A percentile compares a stretch with the other conserved stretches of the same genome.
phyloP scores from a whole-genome alignment of 2,888 invertebrate species.

The Alsophila aescularia region DNA sequence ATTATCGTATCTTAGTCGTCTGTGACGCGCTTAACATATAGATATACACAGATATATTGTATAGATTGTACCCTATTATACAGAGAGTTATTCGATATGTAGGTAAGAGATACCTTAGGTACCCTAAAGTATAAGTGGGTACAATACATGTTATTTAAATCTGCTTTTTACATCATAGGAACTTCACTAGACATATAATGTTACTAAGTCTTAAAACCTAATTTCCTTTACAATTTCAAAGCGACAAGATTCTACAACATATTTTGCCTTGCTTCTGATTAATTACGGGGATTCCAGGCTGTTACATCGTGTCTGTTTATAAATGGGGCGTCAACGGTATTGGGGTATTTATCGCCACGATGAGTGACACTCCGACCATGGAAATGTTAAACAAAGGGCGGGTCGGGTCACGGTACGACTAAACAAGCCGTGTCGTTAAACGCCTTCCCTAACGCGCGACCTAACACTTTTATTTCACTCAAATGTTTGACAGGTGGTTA shows the following conservation, averaged over 20 bases:
- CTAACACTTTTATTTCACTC: slow-evolving; percentile 20
- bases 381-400: slow-evolving; percentile 32
- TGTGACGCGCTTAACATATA: no score
- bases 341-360: slow-evolving; percentile 15
- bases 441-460: slow-evolving; percentile 11
- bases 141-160: no score
- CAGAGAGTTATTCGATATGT: no score
- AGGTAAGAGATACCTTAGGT: no score
- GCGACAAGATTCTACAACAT: neutral
- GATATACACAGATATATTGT: no score
- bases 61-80: no score
- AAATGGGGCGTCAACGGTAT: slow-evolving; percentile 9
- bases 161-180: no score
- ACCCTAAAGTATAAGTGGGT: no score
- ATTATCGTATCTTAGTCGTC: no score
- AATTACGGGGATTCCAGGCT: neutral
- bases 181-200: no score
- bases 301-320: neutral
- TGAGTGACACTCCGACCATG: slow-evolving; percentile 22
- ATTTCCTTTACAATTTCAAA: no score
- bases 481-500: slow-evolving; percentile 31
- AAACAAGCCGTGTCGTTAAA: slow-evolving; percentile 22
- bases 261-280: slow-evolving; percentile 3
- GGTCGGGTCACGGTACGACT: slow-evolving; percentile 35
- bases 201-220: no score